These are phyloP conservation scores for Phataginus tetradactyla DNA, from an alignment of 2,797 vertebrate species.

Conservation along the genomic window DNA sequence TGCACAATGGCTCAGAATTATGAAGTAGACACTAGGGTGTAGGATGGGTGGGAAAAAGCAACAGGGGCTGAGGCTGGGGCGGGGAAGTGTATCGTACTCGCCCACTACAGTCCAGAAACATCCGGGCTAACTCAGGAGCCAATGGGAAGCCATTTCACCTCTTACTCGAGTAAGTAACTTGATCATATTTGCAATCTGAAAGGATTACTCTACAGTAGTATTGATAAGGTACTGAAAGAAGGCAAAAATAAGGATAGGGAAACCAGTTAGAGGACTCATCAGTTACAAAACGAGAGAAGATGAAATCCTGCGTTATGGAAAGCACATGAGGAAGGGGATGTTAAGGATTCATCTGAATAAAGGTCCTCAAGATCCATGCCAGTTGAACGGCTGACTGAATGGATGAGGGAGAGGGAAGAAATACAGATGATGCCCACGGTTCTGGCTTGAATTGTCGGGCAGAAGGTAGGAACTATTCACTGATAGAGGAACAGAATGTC, in stretches of 20 bases:
- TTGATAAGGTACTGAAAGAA: not conserved
- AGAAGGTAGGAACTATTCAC: not conserved
- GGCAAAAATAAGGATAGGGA: not conserved
- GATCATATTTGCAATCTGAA: not conserved
- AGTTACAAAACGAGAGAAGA: not conserved
- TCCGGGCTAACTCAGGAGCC: not conserved
- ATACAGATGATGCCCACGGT: not conserved
- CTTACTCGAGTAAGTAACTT: not conserved
- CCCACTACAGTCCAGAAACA: not conserved
- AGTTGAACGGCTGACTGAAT: not conserved
- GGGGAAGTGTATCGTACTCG: fast-evolving
- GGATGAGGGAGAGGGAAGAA: not conserved
- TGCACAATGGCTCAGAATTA: fast-evolving
- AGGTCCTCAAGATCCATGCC: too few species aligned
- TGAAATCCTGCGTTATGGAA: not conserved
- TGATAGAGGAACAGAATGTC: not conserved
- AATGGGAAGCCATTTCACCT: not conserved
- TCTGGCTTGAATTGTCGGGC: not conserved
- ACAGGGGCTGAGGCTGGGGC: not conserved
- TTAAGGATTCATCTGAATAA: not conserved
- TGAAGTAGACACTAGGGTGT: fast-evolving
- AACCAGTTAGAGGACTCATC: not conserved
- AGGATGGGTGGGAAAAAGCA: not conserved
- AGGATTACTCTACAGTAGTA: not conserved
- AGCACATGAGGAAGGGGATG: not conserved